phyloP scores from a whole-genome alignment of 2,888 invertebrate species.

The Iselma pallidipennis region DNA sequence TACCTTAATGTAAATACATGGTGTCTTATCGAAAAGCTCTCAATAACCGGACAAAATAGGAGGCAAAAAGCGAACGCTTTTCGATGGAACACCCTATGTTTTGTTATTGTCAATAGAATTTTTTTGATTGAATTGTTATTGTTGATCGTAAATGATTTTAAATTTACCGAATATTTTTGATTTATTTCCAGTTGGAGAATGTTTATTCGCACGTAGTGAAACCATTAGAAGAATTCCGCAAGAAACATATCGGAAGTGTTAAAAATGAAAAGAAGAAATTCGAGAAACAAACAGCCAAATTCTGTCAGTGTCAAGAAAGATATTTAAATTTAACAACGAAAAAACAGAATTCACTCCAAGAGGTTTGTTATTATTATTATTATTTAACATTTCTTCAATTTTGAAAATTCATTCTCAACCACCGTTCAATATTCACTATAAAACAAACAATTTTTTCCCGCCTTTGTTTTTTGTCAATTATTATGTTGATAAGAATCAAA shows the following conservation, averaged over 20 bases:
- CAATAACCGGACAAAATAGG: no score
- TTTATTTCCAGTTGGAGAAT: slow-evolving; percentile 77
- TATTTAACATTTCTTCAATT: no score
- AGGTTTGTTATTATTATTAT: slow-evolving; percentile 63
- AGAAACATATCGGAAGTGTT: slow-evolving; percentile 92
- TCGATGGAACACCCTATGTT: no score
- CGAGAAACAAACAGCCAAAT: slow-evolving; percentile 97
- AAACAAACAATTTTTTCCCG: no score
- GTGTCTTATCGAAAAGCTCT: background rate
- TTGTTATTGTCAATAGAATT: no score
- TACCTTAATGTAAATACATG: background rate
- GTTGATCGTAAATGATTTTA: background rate
- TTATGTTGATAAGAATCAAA: background rate
- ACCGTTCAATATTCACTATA: no score
- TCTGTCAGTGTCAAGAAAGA: slow-evolving; percentile 95
- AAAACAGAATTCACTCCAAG: slow-evolving; percentile 86
- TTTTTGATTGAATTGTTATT: background rate
- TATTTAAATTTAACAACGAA: slow-evolving; percentile 91
- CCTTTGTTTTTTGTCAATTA: no score
- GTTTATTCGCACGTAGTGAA: slow-evolving; percentile 92
- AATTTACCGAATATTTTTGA: slow-evolving; percentile 9
- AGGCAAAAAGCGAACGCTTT: no score
- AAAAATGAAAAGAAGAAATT: slow-evolving; percentile 98
- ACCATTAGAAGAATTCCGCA: slow-evolving; percentile 91
- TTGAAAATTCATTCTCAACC: no score